phyloP scores from a whole-genome alignment of 2,888 invertebrate species.

The Agonopterix subpropinquella region DNA sequence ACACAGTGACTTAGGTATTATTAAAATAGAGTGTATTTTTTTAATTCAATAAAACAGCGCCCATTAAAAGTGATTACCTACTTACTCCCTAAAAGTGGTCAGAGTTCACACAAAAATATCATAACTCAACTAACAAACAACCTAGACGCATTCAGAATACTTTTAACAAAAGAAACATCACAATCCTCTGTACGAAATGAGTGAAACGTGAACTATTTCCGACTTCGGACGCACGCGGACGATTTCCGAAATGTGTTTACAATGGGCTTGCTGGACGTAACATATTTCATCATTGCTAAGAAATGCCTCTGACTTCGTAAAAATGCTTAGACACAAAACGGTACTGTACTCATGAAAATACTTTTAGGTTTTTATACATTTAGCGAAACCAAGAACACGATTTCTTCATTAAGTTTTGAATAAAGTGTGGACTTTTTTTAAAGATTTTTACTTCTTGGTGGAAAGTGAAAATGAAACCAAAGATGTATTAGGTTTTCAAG shows the following conservation, averaged over 20 bases:
- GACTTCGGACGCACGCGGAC: slow-evolving; percentile 34
- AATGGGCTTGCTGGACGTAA: slow-evolving; percentile 47
- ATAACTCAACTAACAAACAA: not conserved
- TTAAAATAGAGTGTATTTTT: too few relatives aligned
- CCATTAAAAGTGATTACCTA: too few relatives aligned
- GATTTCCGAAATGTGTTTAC: slow-evolving; percentile 71
- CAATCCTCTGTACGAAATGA: slow-evolving; percentile 44
- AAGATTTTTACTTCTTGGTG: too few relatives aligned
- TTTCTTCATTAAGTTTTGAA: too few relatives aligned
- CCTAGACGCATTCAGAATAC: slow-evolving; percentile 15
- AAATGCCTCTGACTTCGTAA: slow-evolving; percentile 53
- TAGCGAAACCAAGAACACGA: too few relatives aligned
- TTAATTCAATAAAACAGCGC: too few relatives aligned
- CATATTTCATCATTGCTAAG: slow-evolving; percentile 67
- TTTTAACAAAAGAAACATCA: slow-evolving; percentile 37
- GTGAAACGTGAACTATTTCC: slow-evolving; percentile 54
- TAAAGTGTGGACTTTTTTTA: too few relatives aligned
- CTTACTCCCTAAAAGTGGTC: too few relatives aligned
- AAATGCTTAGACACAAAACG: slow-evolving; percentile 44
- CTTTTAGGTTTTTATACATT: not conserved
- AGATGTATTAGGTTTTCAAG: too few relatives aligned
- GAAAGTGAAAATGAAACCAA: too few relatives aligned
- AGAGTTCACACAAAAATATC: not conserved
- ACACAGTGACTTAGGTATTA: too few relatives aligned
- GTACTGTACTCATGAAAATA: slow-evolving; percentile 30